Evolutionary conservation across 2,113 vertebrate species (phyloP).

Genomic region (Lepidothrix coronata): DNA sequence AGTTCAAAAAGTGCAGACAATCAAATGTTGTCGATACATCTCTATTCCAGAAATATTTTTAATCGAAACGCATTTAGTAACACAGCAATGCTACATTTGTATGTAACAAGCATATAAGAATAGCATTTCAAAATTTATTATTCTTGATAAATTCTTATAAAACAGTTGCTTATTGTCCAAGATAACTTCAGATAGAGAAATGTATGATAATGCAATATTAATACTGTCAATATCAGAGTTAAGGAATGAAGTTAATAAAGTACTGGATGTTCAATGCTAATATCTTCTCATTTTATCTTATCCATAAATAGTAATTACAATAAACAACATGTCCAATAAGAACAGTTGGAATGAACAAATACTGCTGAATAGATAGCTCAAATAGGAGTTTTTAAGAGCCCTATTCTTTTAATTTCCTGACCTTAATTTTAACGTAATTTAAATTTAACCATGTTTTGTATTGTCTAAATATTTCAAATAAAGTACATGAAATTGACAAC

Average conservation of each 20-base stretch:
- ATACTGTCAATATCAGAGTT: background rate
- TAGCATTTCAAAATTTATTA: background rate
- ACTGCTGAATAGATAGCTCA: background rate
- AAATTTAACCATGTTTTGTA: background rate
- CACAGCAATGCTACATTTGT: background rate
- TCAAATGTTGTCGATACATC: background rate
- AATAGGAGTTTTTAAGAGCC: background rate
- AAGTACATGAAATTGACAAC: background rate
- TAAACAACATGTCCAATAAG: background rate
- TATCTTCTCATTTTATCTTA: background rate
- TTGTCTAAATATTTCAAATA: background rate
- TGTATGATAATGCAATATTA: background rate
- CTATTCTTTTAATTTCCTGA: background rate
- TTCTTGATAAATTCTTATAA: background rate
- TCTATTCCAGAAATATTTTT: conserved; percentile 31
- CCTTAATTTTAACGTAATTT: background rate
- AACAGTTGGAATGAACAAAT: background rate
- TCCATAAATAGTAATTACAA: background rate
- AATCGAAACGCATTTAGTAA: conserved; percentile 55
- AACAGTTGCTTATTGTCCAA: background rate
- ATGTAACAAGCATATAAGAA: background rate
- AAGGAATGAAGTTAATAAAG: background rate
- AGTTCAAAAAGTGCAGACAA: background rate
- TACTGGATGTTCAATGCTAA: background rate
- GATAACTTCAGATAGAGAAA: background rate